These are phyloP conservation scores for Rhodophaea formosa DNA, from an alignment of 2,888 invertebrate species.

Conservation along the genomic window DNA sequence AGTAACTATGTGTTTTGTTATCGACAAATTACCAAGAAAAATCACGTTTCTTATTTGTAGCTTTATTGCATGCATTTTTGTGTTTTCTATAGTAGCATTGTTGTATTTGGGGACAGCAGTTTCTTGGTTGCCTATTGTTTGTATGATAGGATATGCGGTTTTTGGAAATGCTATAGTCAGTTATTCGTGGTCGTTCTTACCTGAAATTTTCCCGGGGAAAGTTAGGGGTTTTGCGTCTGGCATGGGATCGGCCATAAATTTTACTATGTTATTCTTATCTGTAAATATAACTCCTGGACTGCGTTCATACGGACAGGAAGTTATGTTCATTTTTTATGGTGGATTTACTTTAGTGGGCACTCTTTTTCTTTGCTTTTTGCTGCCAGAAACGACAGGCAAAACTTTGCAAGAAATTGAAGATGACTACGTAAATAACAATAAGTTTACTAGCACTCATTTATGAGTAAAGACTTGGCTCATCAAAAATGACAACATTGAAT, in stretches of 20 bases:
- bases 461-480: too few species aligned
- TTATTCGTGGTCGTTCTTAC: slow-evolving; percentile 41
- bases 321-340: slow-evolving; percentile 7
- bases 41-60: slow-evolving; percentile 9
- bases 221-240: slow-evolving; percentile 42
- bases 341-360: neutral
- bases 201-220: slow-evolving; percentile 40
- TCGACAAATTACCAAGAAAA: slow-evolving; percentile 12
- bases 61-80: neutral
- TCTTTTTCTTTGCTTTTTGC: slow-evolving; percentile 31
- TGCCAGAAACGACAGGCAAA: slow-evolving; percentile 71
- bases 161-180: slow-evolving; percentile 29
- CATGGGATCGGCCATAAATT: slow-evolving; percentile 19
- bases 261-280: slow-evolving; percentile 16
- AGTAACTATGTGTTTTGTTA: neutral
- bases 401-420: slow-evolving; percentile 64
- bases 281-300: slow-evolving; percentile 17
- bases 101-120: neutral
- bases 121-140: slow-evolving; percentile 2
- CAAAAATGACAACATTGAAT: too few species aligned
- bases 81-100: neutral
- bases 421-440: slow-evolving; percentile 3
- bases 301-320: slow-evolving; percentile 7
- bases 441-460: neutral
- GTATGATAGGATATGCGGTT: slow-evolving; percentile 12